Evolutionary conservation across 2,888 invertebrate species (phyloP).

Genomic region (Chrysomela aeneicollis): DNA sequence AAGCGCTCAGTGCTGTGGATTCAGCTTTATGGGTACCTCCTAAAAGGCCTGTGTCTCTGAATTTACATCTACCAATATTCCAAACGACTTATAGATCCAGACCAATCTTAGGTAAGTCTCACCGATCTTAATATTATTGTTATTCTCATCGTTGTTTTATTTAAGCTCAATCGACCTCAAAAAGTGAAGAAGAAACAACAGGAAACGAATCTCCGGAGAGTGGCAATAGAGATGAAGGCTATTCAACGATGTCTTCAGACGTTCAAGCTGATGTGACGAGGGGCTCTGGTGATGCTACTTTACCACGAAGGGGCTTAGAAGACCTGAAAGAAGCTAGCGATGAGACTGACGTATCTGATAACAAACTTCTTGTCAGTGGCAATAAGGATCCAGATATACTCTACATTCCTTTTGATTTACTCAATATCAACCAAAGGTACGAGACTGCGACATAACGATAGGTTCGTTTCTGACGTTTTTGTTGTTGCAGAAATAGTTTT

Average conservation of each 20-base stretch:
- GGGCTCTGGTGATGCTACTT: conserved; percentile 63
- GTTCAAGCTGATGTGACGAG: conserved; percentile 76
- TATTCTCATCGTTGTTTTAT: conserved; percentile 21
- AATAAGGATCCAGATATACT: conserved; percentile 71
- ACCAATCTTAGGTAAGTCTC: conserved; percentile 59
- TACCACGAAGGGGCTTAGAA: conserved; percentile 62
- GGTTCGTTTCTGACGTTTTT: background rate
- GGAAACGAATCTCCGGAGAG: conserved; percentile 80
- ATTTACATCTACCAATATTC: conserved; percentile 72
- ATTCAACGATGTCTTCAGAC: conserved; percentile 85
- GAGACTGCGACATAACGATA: background rate
- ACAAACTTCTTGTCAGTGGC: conserved; percentile 67
- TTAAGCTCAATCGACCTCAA: conserved; percentile 61
- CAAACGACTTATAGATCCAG: conserved; percentile 60
- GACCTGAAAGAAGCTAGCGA: conserved; percentile 79
- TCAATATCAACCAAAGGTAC: conserved; percentile 59
- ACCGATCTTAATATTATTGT: background rate
- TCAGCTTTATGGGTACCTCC: conserved; percentile 74
- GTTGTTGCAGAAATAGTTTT: conserved; percentile 69
- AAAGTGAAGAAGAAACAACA: conserved; percentile 69
- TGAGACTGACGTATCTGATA: conserved; percentile 71
- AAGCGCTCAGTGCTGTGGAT: conserved; percentile 71
- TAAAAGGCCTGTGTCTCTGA: conserved; percentile 73
- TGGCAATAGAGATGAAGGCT: conserved; percentile 81
- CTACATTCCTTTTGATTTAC: conserved; percentile 72